Evolutionary conservation across 2,888 invertebrate species (phyloP).

Genomic region (Epiblema foenella): DNA sequence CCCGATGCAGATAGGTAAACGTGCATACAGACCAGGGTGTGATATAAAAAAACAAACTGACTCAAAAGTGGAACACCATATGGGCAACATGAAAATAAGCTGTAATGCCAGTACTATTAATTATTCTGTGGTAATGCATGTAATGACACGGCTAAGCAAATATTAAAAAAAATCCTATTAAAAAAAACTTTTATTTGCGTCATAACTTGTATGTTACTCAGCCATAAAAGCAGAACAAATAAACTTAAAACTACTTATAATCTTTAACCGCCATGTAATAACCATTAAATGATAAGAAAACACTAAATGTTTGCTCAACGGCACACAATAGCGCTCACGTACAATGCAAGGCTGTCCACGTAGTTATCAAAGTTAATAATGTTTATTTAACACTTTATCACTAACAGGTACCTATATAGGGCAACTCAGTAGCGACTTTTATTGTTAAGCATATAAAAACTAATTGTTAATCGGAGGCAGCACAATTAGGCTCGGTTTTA

Average conservation of each 20-base stretch:
- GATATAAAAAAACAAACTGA: not conserved
- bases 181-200: not conserved
- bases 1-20: not conserved
- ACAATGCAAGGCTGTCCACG: conserved; percentile 24
- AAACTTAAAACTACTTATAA: conserved; percentile 11
- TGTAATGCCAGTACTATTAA: too few relatives aligned
- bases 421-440: not conserved
- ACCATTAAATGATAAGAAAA: conserved; percentile 35
- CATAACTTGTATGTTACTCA: conserved; percentile 8
- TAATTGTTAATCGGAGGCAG: not conserved
- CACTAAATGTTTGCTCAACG: conserved; percentile 20
- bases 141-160: too few relatives aligned
- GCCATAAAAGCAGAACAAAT: conserved; percentile 19
- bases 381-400: conserved; percentile 6
- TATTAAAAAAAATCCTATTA: too few relatives aligned
- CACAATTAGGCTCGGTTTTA: too few relatives aligned
- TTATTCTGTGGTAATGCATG: too few relatives aligned
- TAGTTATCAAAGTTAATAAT: conserved; percentile 28
- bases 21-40: not conserved
- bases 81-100: too few relatives aligned
- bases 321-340: conserved; percentile 31
- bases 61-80: too few relatives aligned
- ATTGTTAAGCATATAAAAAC: not conserved
- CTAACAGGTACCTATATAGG: not conserved
- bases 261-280: conserved; percentile 5